Conservation (phyloP, 2,797 vertebrate genomes). For the Gouania willdenowi region DNA sequence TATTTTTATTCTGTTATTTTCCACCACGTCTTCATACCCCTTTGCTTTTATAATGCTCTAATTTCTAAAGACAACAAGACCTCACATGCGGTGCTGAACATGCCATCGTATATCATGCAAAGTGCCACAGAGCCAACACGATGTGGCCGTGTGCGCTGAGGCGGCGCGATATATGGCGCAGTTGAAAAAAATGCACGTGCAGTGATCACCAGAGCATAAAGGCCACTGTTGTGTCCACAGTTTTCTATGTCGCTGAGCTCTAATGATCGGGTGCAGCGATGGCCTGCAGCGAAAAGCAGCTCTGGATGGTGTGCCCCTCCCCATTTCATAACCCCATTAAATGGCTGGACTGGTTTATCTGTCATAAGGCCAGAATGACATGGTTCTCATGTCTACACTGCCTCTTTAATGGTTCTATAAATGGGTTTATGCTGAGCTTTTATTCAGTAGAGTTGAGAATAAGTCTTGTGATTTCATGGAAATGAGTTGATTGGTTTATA, state of each 20-base stretch:
- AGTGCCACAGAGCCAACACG: not conserved
- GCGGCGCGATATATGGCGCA: conserved; percentile 18
- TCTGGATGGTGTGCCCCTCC: conserved; percentile 17
- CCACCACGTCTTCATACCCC: conserved; percentile 25
- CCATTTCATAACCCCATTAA: conserved; percentile 30
- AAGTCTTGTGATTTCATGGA: too few species aligned
- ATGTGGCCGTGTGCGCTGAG: conserved; percentile 10
- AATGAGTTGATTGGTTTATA: too few species aligned
- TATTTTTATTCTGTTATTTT: conserved; percentile 40
- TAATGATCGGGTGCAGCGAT: conserved; percentile 20
- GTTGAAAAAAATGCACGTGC: conserved; percentile 23
- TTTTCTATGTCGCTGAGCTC: conserved; percentile 30
- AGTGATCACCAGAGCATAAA: conserved; percentile 45
- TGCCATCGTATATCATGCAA: conserved; percentile 19
- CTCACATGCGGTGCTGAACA: conserved; percentile 18
- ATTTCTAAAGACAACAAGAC: conserved; percentile 53
- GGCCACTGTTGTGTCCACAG: conserved; percentile 40
- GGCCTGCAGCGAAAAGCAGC: conserved; percentile 9
- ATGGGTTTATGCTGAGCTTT: too few species aligned
- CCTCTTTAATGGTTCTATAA: too few species aligned
- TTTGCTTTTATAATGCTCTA: conserved; percentile 15
- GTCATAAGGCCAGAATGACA: too few species aligned
- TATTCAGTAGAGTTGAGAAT: too few species aligned
- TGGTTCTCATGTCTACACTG: too few species aligned
- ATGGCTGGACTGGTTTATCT: not conserved